A percentile compares a stretch with the other conserved stretches of the same genome.
Evolutionary conservation across 2,888 invertebrate genomes (phyloP).

Genomic region (Amphipoea oculea): DNA sequence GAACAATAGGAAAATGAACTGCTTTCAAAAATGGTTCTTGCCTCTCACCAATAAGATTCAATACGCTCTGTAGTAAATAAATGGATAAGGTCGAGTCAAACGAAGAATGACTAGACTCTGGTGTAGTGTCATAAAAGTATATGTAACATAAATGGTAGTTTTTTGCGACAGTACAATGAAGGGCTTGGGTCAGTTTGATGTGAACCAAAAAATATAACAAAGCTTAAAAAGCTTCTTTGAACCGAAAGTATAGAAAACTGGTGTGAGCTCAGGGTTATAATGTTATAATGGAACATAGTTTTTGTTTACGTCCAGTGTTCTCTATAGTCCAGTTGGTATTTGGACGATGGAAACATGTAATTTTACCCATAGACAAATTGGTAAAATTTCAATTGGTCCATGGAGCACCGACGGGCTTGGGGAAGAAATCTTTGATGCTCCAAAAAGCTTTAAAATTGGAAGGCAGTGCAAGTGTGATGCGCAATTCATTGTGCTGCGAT

Average conservation of each 20-base stretch:
- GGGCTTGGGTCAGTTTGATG: no score
- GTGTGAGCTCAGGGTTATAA: no score
- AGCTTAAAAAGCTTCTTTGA: no score
- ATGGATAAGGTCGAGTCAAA: conserved; percentile 54
- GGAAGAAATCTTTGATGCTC: not conserved
- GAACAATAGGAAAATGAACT: conserved; percentile 73
- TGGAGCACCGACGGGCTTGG: no score
- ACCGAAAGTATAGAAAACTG: no score
- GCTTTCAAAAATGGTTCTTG: conserved; percentile 68
- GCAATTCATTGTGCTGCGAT: not conserved
- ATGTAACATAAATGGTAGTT: not conserved
- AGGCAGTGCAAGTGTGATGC: not conserved
- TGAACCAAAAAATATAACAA: no score
- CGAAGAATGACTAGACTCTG: conserved; percentile 54
- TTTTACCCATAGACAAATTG: no score
- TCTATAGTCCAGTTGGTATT: no score
- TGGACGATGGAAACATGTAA: no score
- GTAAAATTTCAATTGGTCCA: no score
- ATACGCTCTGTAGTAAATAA: conserved; percentile 49
- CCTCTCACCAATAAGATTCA: conserved; percentile 63
- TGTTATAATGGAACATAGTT: no score
- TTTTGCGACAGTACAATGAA: not conserved
- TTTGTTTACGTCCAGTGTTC: no score
- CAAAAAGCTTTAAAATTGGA: not conserved
- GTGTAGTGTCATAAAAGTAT: conserved; percentile 7